Evolutionary conservation across 2,113 vertebrate genomes (phyloP), one percentile per base, ranked within the genome.

Genomic region (Odontophorus gujanensis): DNA sequence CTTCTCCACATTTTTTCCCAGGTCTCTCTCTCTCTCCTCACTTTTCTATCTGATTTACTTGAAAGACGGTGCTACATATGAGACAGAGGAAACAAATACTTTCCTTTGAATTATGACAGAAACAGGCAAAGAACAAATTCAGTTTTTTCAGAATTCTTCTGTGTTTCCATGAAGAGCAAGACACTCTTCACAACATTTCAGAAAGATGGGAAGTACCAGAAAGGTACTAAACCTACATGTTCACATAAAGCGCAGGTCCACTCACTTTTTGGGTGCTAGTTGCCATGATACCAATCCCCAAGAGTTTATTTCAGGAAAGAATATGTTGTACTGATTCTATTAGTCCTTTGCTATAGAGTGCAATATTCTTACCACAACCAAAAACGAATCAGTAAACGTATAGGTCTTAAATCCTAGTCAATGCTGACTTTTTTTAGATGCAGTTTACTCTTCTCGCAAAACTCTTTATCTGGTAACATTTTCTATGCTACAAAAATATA

Each of bases 381-480:
- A 94, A 96, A 92, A 62, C 50, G 83, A 47, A 89, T 91, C 53
- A 76, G 69, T 65, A 82, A 89, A 40, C 2, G n/a, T 19, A 13
- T 21, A 19, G 36, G 62, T 85, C 62, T 96, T 95, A 97, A 97
- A 97, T 62, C 76, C 94, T 89, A 84, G 69, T 89, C 87, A 84
- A 80, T 90, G 71, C 50, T 89, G 71, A 57, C 65, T 90, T 96
- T 95, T 91, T 92, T 95, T 84, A 88, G 68, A 83, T 63, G 25
- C 28, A 68, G 24, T 95, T 96, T 94, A 71, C 75, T 96, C 97
- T 96, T 93, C 90, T 90, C 90, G 87, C 85, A 96, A 88, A 97
- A 68, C 13, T 81, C 28, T 63, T 92, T 84, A 67, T 40, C 13
- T 87, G 67, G 53, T 6, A 90, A 7, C 14, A 20, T 84, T 62